These are phyloP conservation scores for Conus ventricosus DNA, from an alignment of 1,140 invertebrate genomes.

Conservation along the genomic window DNA sequence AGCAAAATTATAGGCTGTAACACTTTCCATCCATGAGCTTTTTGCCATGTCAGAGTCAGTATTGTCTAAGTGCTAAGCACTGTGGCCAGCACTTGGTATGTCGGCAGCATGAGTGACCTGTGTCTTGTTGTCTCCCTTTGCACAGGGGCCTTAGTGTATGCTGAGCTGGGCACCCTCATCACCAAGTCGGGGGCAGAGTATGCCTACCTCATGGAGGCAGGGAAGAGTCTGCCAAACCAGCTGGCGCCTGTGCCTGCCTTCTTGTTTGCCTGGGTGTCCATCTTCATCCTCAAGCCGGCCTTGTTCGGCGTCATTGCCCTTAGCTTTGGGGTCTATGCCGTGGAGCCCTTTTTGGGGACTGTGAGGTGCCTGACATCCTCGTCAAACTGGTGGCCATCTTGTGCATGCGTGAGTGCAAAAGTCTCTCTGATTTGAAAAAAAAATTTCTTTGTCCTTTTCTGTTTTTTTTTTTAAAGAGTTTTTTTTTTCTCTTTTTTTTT, in stretches of 20 bases:
- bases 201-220: constrained; percentile 66
- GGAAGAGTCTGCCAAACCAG: constrained; percentile 44
- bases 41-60: not conserved
- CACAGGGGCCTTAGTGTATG: constrained; percentile 86
- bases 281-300: constrained; percentile 81
- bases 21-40: not conserved
- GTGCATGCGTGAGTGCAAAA: constrained; percentile 57
- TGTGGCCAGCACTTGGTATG: not conserved
- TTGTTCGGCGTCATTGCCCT: constrained; percentile 92
- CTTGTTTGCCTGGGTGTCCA: constrained; percentile 77
- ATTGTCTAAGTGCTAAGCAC: not conserved
- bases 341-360: constrained; percentile 86
- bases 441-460: not conserved
- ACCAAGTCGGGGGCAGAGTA: constrained; percentile 71
- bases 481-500: not conserved
- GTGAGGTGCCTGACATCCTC: constrained; percentile 54
- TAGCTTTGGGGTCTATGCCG: constrained; percentile 93
- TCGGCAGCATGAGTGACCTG: not conserved
- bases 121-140: not conserved
- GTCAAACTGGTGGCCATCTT: constrained; percentile 58
- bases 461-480: not conserved
- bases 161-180: constrained; percentile 84
- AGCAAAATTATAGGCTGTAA: not conserved
- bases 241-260: constrained; percentile 67
- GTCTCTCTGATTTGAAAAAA: not conserved